Percentiles rank a stretch among this genome's conserved stretches.
These are phyloP conservation scores for Carcharodon carcharias DNA, from an alignment of 2,797 vertebrate genomes.

Conservation along the genomic window DNA sequence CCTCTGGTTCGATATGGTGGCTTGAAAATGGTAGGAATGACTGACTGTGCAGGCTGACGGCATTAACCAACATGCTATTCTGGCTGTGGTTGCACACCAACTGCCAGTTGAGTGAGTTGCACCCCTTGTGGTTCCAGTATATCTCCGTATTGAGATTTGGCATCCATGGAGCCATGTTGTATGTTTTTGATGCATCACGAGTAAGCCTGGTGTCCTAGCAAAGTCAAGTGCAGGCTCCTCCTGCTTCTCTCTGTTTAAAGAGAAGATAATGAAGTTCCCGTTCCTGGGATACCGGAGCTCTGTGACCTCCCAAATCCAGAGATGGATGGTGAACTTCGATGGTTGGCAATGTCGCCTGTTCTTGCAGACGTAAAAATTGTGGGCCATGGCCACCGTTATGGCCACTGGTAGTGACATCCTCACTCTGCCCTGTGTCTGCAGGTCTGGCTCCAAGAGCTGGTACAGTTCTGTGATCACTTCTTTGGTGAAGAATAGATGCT, in stretches of 20 bases:
- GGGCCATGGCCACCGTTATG: background rate
- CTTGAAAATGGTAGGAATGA: background rate
- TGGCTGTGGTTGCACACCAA: background rate
- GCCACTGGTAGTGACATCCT: background rate
- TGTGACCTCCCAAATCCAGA: background rate
- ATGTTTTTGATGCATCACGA: background rate
- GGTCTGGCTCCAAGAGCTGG: background rate
- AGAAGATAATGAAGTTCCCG: background rate
- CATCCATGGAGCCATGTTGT: background rate
- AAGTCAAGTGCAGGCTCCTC: background rate
- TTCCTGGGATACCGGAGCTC: background rate
- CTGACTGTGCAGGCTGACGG: too few relatives aligned
- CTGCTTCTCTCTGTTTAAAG: background rate
- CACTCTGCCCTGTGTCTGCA: background rate
- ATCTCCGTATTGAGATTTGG: background rate
- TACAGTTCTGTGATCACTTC: background rate
- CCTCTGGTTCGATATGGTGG: background rate
- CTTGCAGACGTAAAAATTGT: background rate
- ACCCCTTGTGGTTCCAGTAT: background rate
- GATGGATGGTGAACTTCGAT: background rate
- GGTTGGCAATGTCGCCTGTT: background rate
- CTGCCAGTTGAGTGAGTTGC: background rate
- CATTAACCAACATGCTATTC: background rate
- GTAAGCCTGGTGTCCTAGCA: background rate
- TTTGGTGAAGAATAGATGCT: background rate